Evolutionary conservation across 2,797 vertebrate genomes (phyloP), one percentile per base, ranked within the genome.

Genomic region (Phoebastria nigripes): DNA sequence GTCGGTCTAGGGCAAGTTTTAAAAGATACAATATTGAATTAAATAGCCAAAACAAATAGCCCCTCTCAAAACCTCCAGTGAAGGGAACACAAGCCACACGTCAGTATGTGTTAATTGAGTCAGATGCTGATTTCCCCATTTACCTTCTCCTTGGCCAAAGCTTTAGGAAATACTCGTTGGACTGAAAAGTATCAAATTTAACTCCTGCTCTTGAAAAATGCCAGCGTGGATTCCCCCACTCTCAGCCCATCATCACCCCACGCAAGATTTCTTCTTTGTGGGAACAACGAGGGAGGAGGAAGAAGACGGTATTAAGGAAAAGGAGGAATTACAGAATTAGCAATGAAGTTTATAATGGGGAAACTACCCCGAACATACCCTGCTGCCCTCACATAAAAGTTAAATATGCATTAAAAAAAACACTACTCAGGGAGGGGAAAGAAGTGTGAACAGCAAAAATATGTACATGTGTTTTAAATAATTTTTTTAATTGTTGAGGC

Each of bases 401-500:
- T 16, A 70, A 91, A 88, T 11, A 61, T 0, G 15, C 51, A 59
- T 47, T 56, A 37, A 69, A 85, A 82, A 82, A 37, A 14, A 0
- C 70, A 87, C n/a, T 51, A 20, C 46, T 71, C 69, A 15, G 63
- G 52, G 59, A 91, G 21, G 28, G 66, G 63, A 89, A 95, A 96
- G 59, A 95, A 97, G 92, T 31, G 62, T 82, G 87, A 94, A 95
- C 81, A 96, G 94, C 90, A 96, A 88, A 94, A 94, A 81, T 93
- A 93, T 72, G 42, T 95, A 83, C 89, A 54, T 70, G 76, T 80
- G 92, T 98, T 97, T 98, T 97, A 98, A 98, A 98, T 98, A 98
- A 97, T 96, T 98, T 97, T 98, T 98, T 98, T 98, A 98, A 98
- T 98, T 98, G 98, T 98, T 98, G 98, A 98, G 98, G 98, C 98